phyloP scores from a whole-genome alignment of 2,113 vertebrate genomes.

The Ictalurus punctatus region DNA sequence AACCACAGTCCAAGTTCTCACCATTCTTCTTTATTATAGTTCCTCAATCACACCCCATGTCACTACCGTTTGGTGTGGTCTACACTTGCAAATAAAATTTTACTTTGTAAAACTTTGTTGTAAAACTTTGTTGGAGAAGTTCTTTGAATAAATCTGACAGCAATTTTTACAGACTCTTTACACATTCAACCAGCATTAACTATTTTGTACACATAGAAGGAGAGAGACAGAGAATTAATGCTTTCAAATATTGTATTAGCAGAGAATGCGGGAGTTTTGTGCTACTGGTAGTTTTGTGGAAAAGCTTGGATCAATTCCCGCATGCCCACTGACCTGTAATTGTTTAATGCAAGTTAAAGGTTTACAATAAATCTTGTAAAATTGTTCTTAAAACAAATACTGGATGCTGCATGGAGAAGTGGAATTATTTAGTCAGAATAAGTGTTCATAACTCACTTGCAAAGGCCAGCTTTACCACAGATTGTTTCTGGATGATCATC shows the following conservation, averaged over 20 bases:
- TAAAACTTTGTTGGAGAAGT: background rate
- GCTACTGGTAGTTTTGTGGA: background rate
- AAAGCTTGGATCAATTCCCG: background rate
- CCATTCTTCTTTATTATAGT: background rate
- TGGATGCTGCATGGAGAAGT: background rate
- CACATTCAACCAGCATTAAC: background rate
- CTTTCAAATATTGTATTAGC: conserved; percentile 17
- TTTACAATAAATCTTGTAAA: background rate
- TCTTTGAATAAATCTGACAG: background rate
- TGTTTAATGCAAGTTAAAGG: background rate
- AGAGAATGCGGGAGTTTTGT: background rate
- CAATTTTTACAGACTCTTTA: background rate
- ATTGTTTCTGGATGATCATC: conserved; percentile 60
- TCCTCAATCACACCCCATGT: background rate
- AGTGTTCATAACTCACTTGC: conserved; percentile 62
- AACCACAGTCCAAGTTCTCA: background rate
- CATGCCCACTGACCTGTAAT: background rate
- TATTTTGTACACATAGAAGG: background rate
- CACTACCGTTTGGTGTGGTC: background rate
- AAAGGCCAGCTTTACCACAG: conserved; percentile 58
- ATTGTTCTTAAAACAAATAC: background rate
- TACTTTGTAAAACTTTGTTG: too few species aligned
- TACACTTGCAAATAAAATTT: background rate
- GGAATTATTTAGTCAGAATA: background rate
- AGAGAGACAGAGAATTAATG: background rate